Evolutionary conservation across 2,888 invertebrate genomes (phyloP).

Genomic region (Cryptus armator): DNA sequence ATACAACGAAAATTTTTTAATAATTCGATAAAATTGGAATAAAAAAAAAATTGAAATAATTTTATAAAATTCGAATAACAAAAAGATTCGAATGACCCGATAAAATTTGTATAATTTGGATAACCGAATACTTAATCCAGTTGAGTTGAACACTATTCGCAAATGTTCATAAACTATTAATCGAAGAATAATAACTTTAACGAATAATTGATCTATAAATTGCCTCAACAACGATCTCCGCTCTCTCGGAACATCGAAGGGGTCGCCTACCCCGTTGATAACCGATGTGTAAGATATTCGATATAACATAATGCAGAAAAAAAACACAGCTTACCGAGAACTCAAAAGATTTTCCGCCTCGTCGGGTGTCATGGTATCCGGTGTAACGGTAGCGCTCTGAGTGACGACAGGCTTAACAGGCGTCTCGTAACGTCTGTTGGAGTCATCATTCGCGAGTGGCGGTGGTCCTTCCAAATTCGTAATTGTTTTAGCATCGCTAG

Average conservation of each 20-base stretch:
- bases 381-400: conserved; percentile 80
- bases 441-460: conserved; percentile 69
- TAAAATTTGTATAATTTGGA: conserved; percentile 33
- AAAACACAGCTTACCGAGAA: conserved; percentile 88
- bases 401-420: conserved; percentile 64
- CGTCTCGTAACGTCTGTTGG: conserved; percentile 74
- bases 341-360: conserved; percentile 95
- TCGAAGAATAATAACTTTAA: too few species aligned
- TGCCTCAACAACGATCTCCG: too few species aligned
- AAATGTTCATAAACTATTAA: too few species aligned
- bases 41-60: neutral
- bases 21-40: too few species aligned
- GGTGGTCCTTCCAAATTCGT: conserved; percentile 76
- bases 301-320: neutral
- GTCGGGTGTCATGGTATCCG: conserved; percentile 92
- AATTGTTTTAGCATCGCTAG: conserved; percentile 80
- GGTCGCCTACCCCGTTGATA: too few species aligned
- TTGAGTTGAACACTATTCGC: too few species aligned
- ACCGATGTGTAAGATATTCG: too few species aligned
- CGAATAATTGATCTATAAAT: too few species aligned
- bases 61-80: conserved; percentile 26
- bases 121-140: too few species aligned
- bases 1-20: too few species aligned
- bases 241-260: too few species aligned
- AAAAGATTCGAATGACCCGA: neutral